Evolutionary conservation across 2,888 invertebrate genomes (phyloP), one percentile per base, ranked within the genome.

Genomic region (Molanna angustata): DNA sequence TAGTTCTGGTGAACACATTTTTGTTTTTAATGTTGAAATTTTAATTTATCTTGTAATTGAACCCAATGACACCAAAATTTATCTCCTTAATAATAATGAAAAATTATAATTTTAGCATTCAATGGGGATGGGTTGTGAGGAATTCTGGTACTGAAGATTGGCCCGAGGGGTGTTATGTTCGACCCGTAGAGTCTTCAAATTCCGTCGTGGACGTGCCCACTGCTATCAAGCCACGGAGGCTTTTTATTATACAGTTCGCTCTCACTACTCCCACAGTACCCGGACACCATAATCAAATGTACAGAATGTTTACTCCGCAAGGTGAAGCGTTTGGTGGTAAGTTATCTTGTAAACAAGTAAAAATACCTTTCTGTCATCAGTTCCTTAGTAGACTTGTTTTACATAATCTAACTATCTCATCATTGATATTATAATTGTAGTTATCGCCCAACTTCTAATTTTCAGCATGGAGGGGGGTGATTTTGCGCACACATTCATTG

Each of bases 291-390:
- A 84, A 88, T 70, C 90, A 90, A 61, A 88, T 90, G 76, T 97
- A 95, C 87, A 84, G 94, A 65, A 81, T 96, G 78, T 86, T 87
- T 65, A 92, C 93, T 52, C 80, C 90, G 33, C 86, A 86, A 64
- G 94, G 94, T 57, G 83, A 88, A 63, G 91, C 88, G 71, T 94
- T 96, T 79, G 97, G 97, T 70, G 94, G 95, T 94, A 74, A 69
- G 52, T 55, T 62, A 60, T 58, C 52, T 54, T 76, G 40, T 45
- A 37, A 46, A 50, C n/a, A n/a, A n/a, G n/a, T n/a, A n/a, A n/a
- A n/a, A n/a, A n/a, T n/a, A n/a, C n/a, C n/a, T n/a, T n/a, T n/a
- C n/a, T n/a, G n/a, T n/a, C n/a, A n/a, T n/a, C n/a, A n/a, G n/a
- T n/a, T n/a, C n/a, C n/a, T n/a, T n/a, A n/a, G n/a, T n/a, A n/a